These are phyloP conservation scores for Synanthedon vespiformis DNA, from an alignment of 2,888 invertebrate genomes.

Conservation along the genomic window DNA sequence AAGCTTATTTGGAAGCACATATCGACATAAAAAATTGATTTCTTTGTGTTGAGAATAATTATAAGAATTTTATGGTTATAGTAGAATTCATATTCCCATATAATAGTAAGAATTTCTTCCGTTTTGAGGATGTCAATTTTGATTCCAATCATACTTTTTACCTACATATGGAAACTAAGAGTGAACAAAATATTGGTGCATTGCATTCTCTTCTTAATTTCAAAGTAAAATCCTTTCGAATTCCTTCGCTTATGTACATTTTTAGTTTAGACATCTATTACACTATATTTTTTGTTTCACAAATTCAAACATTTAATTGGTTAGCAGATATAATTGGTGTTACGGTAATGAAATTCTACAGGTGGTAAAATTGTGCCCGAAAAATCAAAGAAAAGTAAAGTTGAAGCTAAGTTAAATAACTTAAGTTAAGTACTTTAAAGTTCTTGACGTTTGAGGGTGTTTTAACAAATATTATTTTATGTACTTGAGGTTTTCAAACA, in stretches of 20 bases:
- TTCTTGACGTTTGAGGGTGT: no score
- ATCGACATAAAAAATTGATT: no score
- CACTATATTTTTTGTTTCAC: background rate
- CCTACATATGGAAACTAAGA: background rate
- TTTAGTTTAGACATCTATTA: background rate
- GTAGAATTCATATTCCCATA: background rate
- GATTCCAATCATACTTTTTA: background rate
- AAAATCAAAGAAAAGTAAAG: no score
- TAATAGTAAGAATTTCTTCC: background rate
- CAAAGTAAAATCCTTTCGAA: background rate
- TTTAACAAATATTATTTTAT: no score
- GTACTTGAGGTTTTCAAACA: no score
- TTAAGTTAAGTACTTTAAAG: no score
- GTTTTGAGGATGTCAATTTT: background rate
- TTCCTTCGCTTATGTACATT: background rate
- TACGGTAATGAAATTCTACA: background rate
- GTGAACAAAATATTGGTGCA: background rate
- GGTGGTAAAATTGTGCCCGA: no score
- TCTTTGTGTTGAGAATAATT: background rate
- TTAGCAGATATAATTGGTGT: slow-evolving; percentile 1
- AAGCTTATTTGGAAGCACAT: background rate
- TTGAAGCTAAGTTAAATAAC: no score
- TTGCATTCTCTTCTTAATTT: background rate
- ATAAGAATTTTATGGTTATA: background rate
- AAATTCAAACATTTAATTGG: slow-evolving; percentile 3